Percentiles rank a stretch among this genome's conserved stretches.
Evolutionary conservation across 2,113 vertebrate genomes (phyloP).

Genomic region (Machaerirhynchus nigripectus): DNA sequence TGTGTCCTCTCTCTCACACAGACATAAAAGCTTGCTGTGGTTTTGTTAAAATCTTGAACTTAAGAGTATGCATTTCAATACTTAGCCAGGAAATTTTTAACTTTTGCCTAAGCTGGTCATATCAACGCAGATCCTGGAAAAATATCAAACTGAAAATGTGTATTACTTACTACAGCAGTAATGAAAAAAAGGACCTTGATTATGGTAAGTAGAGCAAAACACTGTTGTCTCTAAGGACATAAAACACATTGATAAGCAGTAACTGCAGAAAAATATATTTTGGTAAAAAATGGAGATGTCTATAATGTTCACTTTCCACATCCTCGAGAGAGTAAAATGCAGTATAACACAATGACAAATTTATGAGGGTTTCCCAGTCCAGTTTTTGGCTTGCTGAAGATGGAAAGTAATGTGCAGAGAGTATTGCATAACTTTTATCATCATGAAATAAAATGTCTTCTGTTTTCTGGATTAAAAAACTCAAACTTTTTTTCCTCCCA

Average conservation of each 20-base stretch:
- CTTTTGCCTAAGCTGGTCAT: neutral
- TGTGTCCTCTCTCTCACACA: neutral
- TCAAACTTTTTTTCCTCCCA: accelerated
- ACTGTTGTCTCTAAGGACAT: neutral
- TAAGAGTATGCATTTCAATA: neutral
- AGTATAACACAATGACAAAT: neutral
- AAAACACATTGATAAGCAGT: neutral
- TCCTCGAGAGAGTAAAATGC: neutral
- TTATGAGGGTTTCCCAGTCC: neutral
- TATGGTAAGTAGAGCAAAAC: neutral
- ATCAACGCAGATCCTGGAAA: neutral
- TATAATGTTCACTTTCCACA: neutral
- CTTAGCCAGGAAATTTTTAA: neutral
- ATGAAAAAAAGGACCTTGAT: neutral
- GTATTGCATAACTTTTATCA: neutral
- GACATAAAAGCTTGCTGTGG: neutral
- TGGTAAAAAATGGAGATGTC: neutral
- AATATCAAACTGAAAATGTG: neutral
- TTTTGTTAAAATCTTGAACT: neutral
- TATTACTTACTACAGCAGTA: neutral
- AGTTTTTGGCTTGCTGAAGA: neutral
- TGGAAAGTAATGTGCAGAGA: neutral
- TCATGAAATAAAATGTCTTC: neutral
- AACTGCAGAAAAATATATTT: neutral
- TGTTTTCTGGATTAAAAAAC: neutral